Conservation (phyloP, 2,888 invertebrate species). For the Apamea epomidion region DNA sequence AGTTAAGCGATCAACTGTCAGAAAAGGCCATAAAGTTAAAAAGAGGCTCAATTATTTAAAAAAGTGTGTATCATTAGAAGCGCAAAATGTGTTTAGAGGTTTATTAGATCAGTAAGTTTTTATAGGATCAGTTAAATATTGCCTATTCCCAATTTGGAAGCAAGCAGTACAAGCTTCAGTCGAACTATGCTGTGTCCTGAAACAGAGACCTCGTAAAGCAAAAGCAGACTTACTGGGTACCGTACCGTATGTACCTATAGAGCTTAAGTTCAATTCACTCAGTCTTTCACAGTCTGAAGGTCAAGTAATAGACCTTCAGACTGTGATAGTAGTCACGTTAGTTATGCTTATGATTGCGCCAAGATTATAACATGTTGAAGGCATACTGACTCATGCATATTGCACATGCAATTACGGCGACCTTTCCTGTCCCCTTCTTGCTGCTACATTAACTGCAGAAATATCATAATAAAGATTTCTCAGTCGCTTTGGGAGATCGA, state of each 20-base stretch:
- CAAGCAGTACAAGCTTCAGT: background rate
- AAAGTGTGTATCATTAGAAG: background rate
- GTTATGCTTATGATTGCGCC: background rate
- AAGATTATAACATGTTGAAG: background rate
- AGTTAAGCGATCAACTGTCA: background rate
- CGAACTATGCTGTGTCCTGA: background rate
- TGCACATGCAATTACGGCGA: background rate
- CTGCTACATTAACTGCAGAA: background rate
- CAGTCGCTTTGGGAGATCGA: background rate
- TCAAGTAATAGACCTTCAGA: too few species aligned
- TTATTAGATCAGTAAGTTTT: background rate
- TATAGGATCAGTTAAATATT: background rate
- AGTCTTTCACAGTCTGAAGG: background rate
- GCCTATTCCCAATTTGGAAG: background rate
- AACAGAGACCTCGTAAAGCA: background rate
- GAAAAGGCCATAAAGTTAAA: background rate
- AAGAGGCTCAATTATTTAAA: background rate
- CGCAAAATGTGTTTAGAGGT: background rate
- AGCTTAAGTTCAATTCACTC: background rate
- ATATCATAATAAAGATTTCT: background rate
- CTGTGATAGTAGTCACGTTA: conserved; percentile 8
- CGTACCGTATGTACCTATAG: too few species aligned
- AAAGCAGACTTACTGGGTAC: background rate
- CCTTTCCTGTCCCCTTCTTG: background rate
- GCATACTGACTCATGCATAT: conserved; percentile 13